phyloP scores from a whole-genome alignment of 2,888 invertebrate species.

The Teleogryllus oceanicus region DNA sequence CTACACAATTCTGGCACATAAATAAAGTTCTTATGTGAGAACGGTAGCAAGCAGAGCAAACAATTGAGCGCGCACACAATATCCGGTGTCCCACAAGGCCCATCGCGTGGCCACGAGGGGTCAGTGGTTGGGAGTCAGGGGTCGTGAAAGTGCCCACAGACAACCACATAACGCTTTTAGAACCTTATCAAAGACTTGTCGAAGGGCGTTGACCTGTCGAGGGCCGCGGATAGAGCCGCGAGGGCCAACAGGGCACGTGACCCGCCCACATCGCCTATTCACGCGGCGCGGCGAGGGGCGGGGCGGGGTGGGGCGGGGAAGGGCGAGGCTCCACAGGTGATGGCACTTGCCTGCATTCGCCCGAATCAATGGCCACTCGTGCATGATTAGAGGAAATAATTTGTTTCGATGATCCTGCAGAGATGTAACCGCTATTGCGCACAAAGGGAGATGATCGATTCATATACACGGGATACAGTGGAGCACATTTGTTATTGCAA shows the following conservation, averaged over 20 bases:
- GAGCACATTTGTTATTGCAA: too few relatives aligned
- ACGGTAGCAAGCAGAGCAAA: too few relatives aligned
- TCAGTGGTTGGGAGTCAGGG: background rate
- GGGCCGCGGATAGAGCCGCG: background rate
- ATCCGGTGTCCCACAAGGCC: too few relatives aligned
- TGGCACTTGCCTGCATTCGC: background rate
- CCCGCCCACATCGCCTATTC: background rate
- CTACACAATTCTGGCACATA: too few relatives aligned
- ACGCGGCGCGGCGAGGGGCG: background rate
- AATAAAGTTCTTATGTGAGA: too few relatives aligned
- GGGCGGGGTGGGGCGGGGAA: too few relatives aligned
- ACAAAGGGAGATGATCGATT: too few relatives aligned
- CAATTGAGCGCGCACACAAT: too few relatives aligned
- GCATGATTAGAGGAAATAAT: background rate
- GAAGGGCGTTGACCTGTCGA: background rate
- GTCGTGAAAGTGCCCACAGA: background rate
- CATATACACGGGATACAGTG: too few relatives aligned
- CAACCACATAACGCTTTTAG: background rate
- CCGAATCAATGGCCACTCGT: background rate
- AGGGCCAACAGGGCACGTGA: background rate
- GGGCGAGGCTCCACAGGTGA: background rate
- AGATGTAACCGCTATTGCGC: background rate
- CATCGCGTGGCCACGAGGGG: too few relatives aligned
- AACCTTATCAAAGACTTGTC: conserved; percentile 18
- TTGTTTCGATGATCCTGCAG: background rate